phyloP scores from a whole-genome alignment of 2,113 vertebrate genomes.

The Ptilonorhynchus violaceus region DNA sequence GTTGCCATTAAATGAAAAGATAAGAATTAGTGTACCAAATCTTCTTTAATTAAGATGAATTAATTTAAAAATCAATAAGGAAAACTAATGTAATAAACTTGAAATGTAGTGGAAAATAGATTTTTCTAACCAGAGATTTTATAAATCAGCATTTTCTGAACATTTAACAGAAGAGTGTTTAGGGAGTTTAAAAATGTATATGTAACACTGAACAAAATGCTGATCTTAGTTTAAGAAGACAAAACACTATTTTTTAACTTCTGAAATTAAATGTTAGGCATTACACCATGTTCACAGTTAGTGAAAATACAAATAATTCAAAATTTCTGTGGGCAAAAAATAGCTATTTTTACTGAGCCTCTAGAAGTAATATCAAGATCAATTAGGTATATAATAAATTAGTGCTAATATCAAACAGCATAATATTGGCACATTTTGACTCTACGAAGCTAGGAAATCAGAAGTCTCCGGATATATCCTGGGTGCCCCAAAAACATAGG shows the following conservation, averaged over 20 bases:
- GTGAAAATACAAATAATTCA: background rate
- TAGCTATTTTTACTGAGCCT: background rate
- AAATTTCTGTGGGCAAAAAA: background rate
- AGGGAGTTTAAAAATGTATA: background rate
- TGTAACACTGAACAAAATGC: background rate
- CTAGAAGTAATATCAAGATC: background rate
- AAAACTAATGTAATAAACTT: background rate
- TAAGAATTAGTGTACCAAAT: slow-evolving; percentile 21
- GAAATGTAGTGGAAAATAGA: background rate
- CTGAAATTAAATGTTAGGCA: background rate
- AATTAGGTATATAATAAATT: background rate
- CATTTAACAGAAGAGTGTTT: background rate
- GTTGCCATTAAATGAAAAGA: background rate
- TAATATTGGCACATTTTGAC: background rate
- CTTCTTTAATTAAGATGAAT: slow-evolving; percentile 16
- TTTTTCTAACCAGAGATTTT: background rate
- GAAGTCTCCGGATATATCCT: background rate
- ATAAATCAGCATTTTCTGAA: background rate
- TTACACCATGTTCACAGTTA: background rate
- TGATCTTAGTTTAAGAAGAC: background rate
- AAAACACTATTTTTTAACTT: background rate
- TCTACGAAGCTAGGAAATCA: background rate
- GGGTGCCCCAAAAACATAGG: rapidly evolving
- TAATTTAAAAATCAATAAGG: background rate
- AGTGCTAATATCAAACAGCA: background rate